Evolutionary conservation across 2,797 vertebrate species (phyloP), one percentile per base, ranked within the genome.

Genomic region (Adrianichthys oophorus): DNA sequence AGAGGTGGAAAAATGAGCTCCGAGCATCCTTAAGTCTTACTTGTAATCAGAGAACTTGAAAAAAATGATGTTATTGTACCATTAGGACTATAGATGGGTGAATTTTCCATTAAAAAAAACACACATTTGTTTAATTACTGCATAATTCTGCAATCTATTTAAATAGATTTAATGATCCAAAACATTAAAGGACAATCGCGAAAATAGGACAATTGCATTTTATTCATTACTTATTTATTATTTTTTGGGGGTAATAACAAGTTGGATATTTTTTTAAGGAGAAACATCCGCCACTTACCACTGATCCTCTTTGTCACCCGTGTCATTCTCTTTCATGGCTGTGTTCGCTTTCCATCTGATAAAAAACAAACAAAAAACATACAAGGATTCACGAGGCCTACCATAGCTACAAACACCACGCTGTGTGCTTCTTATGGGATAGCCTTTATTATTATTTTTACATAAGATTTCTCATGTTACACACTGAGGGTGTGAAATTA

Each of bases 301-400:
- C 14, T 80, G 77, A 32, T 78, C 87, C 79, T 87, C 82, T 78
- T 92, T 91, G 64, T 89, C 80, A 24, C 62, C 90, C 71, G 89
- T 88, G 80, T 96, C 92, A 89, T 90, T 90, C 80, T 93, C 92
- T 94, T 93, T 98, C 95, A 97, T 98, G 87, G 81, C 85, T 83
- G 59, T 68, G 61, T 75, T 65, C 77, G 54, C 86, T 85, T 77
- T n/a, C 88, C 92, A 95, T 92, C 91, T 93, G 53, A 52, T 76
- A 15, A 42, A 52, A 56, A 41, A 21, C 19, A 21, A 21, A 21
- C 2, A 21, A 58, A n/a, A 61, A 23, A 63, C 7, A 29, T 17
- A 24, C 52, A 13, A 10, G 32, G 18, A 18, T 1, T 7, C 19
- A 7, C 44, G 45, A 32, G 52, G 40, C 48, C 54, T 16, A 1